Base-by-base conservation (phyloP, 2,888 invertebrate genomes). In the Ryuthela nishihirai region DNA sequence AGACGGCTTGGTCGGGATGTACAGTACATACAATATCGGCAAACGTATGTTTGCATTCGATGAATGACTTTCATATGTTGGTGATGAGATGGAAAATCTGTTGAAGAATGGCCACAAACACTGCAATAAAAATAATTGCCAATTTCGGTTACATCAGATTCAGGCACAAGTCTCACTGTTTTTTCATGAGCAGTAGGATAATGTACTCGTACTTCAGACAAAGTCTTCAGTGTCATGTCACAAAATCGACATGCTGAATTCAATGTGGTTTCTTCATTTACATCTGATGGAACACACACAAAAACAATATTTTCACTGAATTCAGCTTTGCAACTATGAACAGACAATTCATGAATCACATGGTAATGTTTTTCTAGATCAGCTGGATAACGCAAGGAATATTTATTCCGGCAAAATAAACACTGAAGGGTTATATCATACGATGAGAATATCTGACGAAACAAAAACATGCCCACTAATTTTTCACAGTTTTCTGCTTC, bases 281-380 rank as follows among this genome's bases (percentile, higher is more conserved):
- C 65, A 41, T 65, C 65, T 17, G 53, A 45, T 20, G 68, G 68
- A n/a, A 68, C 53, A 53, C 68, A 68, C 5, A 68, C 65, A 50
- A 67, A 67, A 4, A 68, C 68, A 18, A 66, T 66, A 35, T 67
- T 65, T 35, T 68, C 68, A 44, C 64, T 66, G 35, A 68, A 68
- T 36, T 67, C 65, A 7, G 67, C 67, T 44, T 65, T 65, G 18
- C 45, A 52, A 18, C 56, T 62, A 24, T 66, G 64, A 10, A 65
- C 64, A n/a, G 62, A 58, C 12, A 68, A 44, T 50, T 68, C 68
- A 48, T 68, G 68, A 7, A 65, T 54, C 6, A 64, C 56, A 26
- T 61, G 62, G 44, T 68, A 68, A 49, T 68, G 68, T 17, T 64
- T 60, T 29, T 63, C 56, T n/a, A 68, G 52, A 43, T 68, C 68